Conservation (phyloP, 1,140 invertebrate species). For the Drosophila virilis region DNA sequence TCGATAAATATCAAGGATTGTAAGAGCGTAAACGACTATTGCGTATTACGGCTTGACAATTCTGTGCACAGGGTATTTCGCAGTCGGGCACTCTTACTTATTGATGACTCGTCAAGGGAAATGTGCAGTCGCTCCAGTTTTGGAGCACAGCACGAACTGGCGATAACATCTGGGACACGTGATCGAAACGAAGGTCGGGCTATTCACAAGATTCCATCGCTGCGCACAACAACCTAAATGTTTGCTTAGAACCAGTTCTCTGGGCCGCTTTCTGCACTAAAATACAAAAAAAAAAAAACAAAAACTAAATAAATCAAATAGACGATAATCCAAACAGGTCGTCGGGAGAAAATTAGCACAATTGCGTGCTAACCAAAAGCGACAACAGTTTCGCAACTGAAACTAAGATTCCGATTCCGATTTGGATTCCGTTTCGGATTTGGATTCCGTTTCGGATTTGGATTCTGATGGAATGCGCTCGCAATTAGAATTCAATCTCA, state of each 20-base stretch:
- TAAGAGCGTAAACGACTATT: neutral
- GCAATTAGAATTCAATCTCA: neutral
- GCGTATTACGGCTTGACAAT: too few species aligned
- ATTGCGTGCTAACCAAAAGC: constrained; percentile 49
- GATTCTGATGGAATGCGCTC: neutral
- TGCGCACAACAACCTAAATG: constrained; percentile 15
- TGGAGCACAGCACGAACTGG: neutral
- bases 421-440: neutral
- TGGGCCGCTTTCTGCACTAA: constrained; percentile 43
- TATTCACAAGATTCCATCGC: constrained; percentile 12
- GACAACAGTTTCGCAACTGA: constrained; percentile 43
- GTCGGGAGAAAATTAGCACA: constrained; percentile 46
- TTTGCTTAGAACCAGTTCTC: constrained; percentile 54
- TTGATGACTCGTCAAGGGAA: constrained; percentile 23
- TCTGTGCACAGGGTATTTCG: neutral
- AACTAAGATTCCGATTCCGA: neutral
- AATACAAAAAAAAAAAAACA: constrained; percentile 27
- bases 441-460: neutral
- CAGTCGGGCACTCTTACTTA: neutral
- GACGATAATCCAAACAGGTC: constrained; percentile 35
- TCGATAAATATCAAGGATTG: too few species aligned
- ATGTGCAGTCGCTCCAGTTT: constrained; percentile 26
- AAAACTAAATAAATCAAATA: constrained; percentile 50
- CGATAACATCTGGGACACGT: constrained; percentile 38
- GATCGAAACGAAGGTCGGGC: constrained; percentile 44